Base-by-base conservation (phyloP, 2,888 invertebrate genomes). In the Xestia rhomboidea region DNA sequence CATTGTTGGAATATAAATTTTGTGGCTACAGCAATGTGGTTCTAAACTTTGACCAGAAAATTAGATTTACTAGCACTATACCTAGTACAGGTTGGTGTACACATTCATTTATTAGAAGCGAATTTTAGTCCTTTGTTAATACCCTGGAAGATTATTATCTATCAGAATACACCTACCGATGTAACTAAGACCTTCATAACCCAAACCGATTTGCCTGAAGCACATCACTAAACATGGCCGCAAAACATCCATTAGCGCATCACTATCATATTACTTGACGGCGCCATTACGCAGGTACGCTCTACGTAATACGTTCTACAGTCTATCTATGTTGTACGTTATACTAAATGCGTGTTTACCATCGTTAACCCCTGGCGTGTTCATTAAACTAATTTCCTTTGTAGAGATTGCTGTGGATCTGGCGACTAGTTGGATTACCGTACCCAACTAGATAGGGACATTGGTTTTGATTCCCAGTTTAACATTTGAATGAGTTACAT, bases 341-440 rank as follows among this genome's bases (percentile, higher is more conserved):
- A 34, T 74, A 83, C 62, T 71, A 44, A 82, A 85, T 27, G 73
- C 34, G 74, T 82, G 82, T 83, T 77, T 82, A 77, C 85, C 72
- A 60, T 82, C 74, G 73, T 77, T 87, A 82, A 76, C 78, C 63
- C 74, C 18, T 18, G 13, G 70, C n/a, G 63, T 75, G 74, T 80
- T 77, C 78, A 85, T 86, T 85, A 78, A 77, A 83, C 77, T 80
- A 87, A 83, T 86, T 73, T 69, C 46, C 76, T 73, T 44, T 46
- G 27, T 66, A 57, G 62, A 38, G 74, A 57, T 64, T 21, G 30
- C 74, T 75, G 49, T 72, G 54, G 41, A 67, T 30, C 18, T 1
- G 27, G 30, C 77, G 54, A 51, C 68, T 51, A 34, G 41, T 44
- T 15, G 15, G 13, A 27, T 30, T 49, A 38, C 24, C 13, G 24